These are phyloP conservation scores for Calephelis perditalis DNA, from an alignment of 2,888 invertebrate species.

Conservation along the genomic window DNA sequence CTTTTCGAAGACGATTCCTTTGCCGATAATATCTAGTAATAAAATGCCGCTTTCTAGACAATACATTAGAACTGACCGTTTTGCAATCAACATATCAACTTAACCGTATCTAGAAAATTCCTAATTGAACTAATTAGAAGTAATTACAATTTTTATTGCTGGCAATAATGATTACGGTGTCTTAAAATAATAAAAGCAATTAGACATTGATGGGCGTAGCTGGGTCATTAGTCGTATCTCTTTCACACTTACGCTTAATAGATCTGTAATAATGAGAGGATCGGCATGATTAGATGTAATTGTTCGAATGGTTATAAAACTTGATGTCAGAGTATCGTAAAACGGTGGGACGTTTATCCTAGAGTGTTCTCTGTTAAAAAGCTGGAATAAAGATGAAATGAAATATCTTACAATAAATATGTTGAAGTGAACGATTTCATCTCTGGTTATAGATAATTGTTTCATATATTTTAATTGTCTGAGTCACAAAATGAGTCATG, in stretches of 20 bases:
- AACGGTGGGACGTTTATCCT: conserved; percentile 57
- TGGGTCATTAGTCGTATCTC: conserved; percentile 52
- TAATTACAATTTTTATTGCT: conserved; percentile 77
- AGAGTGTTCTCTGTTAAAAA: conserved; percentile 25
- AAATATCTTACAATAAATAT: conserved; percentile 3
- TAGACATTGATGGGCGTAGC: conserved; percentile 74
- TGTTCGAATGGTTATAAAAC: conserved; percentile 77
- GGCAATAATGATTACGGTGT: conserved; percentile 77
- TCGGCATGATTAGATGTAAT: conserved; percentile 69
- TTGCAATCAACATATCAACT: conserved; percentile 72
- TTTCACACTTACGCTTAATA: conserved; percentile 39
- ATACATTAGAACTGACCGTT: conserved; percentile 54
- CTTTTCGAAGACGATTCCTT: conserved; percentile 51
- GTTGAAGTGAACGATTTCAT: conserved; percentile 2
- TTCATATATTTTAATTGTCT: conserved; percentile 5
- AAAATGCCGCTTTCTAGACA: conserved; percentile 60
- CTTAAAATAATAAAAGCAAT: conserved; percentile 79
- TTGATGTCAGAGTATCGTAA: conserved; percentile 74
- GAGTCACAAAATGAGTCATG: conserved; percentile 24
- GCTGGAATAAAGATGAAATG: conserved; percentile 13
- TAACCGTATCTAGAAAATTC: conserved; percentile 75
- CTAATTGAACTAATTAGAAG: conserved; percentile 78
- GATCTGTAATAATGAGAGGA: conserved; percentile 38
- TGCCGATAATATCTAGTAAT: conserved; percentile 48
- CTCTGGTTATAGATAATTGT: too few species aligned